Evolutionary conservation across 2,888 invertebrate genomes (phyloP).

Genomic region (Hemaris fuciformis): DNA sequence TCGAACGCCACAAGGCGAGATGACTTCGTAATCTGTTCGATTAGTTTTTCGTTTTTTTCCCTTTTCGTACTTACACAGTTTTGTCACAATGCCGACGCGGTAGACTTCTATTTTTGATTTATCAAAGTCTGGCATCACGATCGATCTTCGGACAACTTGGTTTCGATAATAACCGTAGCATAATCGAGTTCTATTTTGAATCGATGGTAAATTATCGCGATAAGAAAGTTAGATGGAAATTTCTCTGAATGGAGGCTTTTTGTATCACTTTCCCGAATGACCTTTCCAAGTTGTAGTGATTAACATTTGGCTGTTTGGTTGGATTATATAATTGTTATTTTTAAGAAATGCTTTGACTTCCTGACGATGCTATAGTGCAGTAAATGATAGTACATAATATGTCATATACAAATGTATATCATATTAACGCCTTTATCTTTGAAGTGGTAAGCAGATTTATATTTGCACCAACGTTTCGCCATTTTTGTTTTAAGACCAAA

Average conservation of each 20-base stretch:
- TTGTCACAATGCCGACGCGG: slow-evolving; percentile 5
- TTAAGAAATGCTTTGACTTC: no score
- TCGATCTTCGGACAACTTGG: not conserved
- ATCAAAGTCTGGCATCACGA: slow-evolving; percentile 2
- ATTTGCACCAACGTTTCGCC: no score
- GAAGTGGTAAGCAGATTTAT: no score
- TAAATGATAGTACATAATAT: no score
- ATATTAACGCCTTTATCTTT: no score
- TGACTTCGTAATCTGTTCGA: slow-evolving; percentile 47
- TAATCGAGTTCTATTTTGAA: not conserved
- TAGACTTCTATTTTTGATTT: slow-evolving; percentile 10
- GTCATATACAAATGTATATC: no score
- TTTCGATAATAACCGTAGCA: not conserved
- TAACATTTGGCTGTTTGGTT: no score
- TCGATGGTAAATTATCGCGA: not conserved
- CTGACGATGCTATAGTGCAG: no score
- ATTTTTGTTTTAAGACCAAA: no score
- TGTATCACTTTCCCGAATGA: not conserved
- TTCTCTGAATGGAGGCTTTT: not conserved
- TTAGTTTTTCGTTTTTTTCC: slow-evolving; percentile 37
- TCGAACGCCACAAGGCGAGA: slow-evolving; percentile 36
- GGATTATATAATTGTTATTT: no score
- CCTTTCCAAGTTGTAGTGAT: no score
- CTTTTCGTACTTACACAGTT: slow-evolving; percentile 20
- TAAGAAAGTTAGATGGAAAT: not conserved